These are phyloP conservation scores for Trachymyrmex septentrionalis DNA, from an alignment of 1,140 invertebrate species.

Conservation along the genomic window DNA sequence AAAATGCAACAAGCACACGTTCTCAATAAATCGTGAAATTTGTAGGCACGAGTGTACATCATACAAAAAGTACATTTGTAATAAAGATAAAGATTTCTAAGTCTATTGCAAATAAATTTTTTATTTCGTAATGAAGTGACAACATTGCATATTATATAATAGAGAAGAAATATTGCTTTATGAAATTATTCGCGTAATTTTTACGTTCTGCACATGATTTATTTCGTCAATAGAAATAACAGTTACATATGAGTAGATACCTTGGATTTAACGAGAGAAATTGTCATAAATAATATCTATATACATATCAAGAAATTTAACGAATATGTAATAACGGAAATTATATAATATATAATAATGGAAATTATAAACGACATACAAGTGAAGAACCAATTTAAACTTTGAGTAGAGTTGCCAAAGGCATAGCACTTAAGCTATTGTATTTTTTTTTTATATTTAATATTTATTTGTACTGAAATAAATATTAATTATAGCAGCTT, in stretches of 20 bases:
- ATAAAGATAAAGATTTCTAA: background rate
- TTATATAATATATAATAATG: background rate
- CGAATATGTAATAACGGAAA: background rate
- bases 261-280: background rate
- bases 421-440: no score
- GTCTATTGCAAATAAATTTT: conserved; percentile 2
- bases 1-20: background rate
- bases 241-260: background rate
- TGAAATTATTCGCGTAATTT: conserved; percentile 17
- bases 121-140: background rate
- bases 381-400: background rate
- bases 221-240: background rate
- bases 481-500: no score
- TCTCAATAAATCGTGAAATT: background rate
- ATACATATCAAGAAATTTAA: background rate
- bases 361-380: background rate
- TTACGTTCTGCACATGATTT: background rate
- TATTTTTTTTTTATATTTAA: no score
- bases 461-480: no score
- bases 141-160: background rate
- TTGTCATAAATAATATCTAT: background rate
- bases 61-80: background rate
- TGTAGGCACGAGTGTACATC: background rate
- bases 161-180: background rate
- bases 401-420: no score